Base-by-base conservation (phyloP, 2,113 vertebrate species). In the Myrmophylax atrothorax region DNA sequence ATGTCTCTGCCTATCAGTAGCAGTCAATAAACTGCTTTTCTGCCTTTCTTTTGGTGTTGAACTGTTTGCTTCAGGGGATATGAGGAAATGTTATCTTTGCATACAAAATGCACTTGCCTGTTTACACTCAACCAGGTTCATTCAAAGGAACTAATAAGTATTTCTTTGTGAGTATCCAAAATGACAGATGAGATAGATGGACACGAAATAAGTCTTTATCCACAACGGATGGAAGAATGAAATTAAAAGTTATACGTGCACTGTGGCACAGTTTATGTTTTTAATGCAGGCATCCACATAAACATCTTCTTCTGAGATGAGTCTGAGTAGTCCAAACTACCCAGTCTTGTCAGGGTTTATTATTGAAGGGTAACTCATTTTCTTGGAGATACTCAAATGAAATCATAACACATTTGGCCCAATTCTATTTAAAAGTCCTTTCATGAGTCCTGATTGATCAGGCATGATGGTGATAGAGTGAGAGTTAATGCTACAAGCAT, bases 361-460 rank as follows among this genome's bases (percentile, higher is more conserved):
- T 90, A 56, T 23, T 83, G 73, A 60, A 94, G 19, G 15, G 28
- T 58, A 55, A 77, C 29, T 73, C 44, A 9, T 26, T 29, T 40
- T 13, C 68, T 94, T 86, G 78, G 82, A 91, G 67, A 74, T 58
- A 85, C 37, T 42, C 58, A 75, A 79, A 55, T 52, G 79, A 85
- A 85, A 47, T 75, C 69, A 56, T 92, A 94, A 85, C 73, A 84
- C 31, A 3, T 60, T 25, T 90, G 88, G 91, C 73, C 81, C 85
- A 58, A 60, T 93, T 84, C 83, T 90, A 63, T 86, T 94, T 95
- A 94, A 95, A 96, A 96, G 90, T 72, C 42, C 10, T 96, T 92
- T 97, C 95, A 97, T 96, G 93, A 94, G 79, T 94, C 93, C 94
- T 97, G 96, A 97, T 96, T 97, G 97, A 97, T 94, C 96, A 97